A percentile compares a stretch with the other conserved stretches of the same genome.
These are phyloP conservation scores for Luperina testacea DNA, from an alignment of 2,888 invertebrate genomes.

Conservation along the genomic window DNA sequence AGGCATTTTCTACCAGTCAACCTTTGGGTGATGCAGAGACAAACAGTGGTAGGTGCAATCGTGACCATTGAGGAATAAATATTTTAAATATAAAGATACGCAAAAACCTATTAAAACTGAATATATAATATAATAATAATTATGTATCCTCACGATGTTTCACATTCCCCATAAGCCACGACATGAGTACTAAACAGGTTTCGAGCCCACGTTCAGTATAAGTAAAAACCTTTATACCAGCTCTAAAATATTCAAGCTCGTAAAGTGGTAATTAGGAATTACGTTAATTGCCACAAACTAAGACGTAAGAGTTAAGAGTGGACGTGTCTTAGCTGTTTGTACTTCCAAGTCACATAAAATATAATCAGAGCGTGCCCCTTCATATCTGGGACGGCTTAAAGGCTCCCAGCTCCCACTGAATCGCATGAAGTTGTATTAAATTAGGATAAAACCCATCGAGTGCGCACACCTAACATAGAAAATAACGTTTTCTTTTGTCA, in stretches of 20 bases:
- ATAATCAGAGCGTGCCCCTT: constrained; percentile 49
- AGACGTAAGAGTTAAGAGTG: not conserved
- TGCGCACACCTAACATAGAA: constrained; percentile 25
- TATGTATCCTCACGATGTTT: not conserved
- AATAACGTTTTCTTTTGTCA: constrained; percentile 35
- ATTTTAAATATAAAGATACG: too few species aligned
- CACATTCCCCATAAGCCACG: too few species aligned
- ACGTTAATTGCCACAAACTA: constrained; percentile 14
- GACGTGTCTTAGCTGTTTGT: constrained; percentile 1
- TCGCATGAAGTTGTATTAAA: constrained; percentile 68
- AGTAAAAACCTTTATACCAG: not conserved
- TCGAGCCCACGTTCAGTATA: not conserved
- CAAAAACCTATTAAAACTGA: too few species aligned
- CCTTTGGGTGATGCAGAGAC: too few species aligned
- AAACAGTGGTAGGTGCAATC: too few species aligned
- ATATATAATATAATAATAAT: too few species aligned
- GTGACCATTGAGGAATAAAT: too few species aligned
- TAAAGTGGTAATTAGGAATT: constrained; percentile 4
- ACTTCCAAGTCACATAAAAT: constrained; percentile 43
- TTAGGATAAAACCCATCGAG: constrained; percentile 65
- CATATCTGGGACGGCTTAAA: constrained; percentile 40
- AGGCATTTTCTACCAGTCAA: too few species aligned
- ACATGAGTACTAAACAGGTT: not conserved
- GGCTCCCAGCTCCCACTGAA: constrained; percentile 26
- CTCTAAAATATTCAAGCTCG: not conserved